phyloP scores from a whole-genome alignment of 2,888 invertebrate genomes.

The Uropetala carovei region DNA sequence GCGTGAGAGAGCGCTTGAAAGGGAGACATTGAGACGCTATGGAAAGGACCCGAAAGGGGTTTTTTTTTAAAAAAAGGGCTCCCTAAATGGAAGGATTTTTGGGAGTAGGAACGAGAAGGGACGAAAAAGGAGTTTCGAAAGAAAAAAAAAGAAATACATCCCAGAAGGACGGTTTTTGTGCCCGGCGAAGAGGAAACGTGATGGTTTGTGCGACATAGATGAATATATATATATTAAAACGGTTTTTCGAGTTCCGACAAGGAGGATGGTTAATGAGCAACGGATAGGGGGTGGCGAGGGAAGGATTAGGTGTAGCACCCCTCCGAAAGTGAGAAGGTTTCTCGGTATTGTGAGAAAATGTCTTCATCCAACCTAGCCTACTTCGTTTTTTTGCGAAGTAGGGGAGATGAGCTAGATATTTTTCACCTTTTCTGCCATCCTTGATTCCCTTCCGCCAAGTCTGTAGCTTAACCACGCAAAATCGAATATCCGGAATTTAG shows the following conservation, averaged over 20 bases:
- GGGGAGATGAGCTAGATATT: too few relatives aligned
- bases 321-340: neutral
- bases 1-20: neutral
- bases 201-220: neutral
- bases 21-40: neutral
- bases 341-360: neutral
- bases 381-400: neutral
- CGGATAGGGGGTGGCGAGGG: neutral
- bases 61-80: too few relatives aligned
- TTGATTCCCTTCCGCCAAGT: too few relatives aligned
- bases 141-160: neutral
- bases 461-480: too few relatives aligned
- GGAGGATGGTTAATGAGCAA: too few relatives aligned
- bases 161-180: slow-evolving; percentile 8
- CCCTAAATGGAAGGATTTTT: neutral
- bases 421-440: too few relatives aligned
- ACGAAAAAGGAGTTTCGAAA: too few relatives aligned
- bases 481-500: too few relatives aligned
- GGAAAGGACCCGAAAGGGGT: neutral
- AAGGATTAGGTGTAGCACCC: neutral
- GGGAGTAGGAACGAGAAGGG: too few relatives aligned
- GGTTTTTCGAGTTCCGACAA: neutral
- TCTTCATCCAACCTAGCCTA: neutral
- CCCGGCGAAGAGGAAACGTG: neutral
- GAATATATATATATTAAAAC: neutral